Evolutionary conservation across 2,797 vertebrate species (phyloP), one percentile per base, ranked within the genome.

Genomic region (Malurus splendens): DNA sequence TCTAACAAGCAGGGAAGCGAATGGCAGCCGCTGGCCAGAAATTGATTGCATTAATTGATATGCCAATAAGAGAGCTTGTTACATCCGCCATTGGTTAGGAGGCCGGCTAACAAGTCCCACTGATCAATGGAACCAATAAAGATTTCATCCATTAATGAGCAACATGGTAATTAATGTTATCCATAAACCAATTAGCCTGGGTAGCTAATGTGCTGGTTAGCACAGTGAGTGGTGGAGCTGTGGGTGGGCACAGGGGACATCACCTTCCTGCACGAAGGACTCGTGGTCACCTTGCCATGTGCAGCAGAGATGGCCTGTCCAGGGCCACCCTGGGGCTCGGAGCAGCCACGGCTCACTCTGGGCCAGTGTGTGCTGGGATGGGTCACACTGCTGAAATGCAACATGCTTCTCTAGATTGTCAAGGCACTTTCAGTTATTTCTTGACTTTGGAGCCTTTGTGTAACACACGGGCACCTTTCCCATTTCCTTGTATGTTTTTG

Each of bases 31-130:
- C 98, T 98, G 97, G 98, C 98, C 98, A 98, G 98, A 97, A 98
- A 99, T 99, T 99, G 99, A 99, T 99, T 98, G 96, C 98, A 99
- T 99, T 99, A 99, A 99, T 99, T 99, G 99, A 98, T 99, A 99
- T 99, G 99, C 99, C 99, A 98, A 99, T 99, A 99, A 98, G 98
- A 98, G 98, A 98, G 98, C 98, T 99, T 99, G 98, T 99, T 99
- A 99, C 97, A 98, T 99, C 98, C 98, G 97, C 98, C 98, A 99
- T 99, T 99, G 98, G 99, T 98, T 98, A 98, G 98, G 97, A 98
- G 98, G 98, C 98, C 97, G 96, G 97, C 98, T 99, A 99, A 99
- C 98, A 98, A 99, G 98, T 98, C 98, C 97, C 82, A 74, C 97
- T 99, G 98, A 99, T 99, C 99, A 99, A 99, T 99, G 98, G 97